Base-by-base conservation (phyloP, 2,888 invertebrate species). In the Leucania comma region DNA sequence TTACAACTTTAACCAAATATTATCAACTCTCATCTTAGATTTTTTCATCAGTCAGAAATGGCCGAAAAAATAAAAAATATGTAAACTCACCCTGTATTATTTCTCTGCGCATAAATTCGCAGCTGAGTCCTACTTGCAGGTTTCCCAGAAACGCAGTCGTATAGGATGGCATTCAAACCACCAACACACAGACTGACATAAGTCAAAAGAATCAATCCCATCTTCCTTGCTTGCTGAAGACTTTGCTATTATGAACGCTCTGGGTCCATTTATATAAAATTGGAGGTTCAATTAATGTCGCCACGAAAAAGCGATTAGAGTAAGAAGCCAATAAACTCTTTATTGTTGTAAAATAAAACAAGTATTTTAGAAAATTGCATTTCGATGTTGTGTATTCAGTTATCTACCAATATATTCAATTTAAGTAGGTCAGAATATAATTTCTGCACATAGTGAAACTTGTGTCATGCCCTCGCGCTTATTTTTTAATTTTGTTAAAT, bases 61-160 rank as follows among this genome's bases (percentile, higher is more conserved):
- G 29, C 29, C 0, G 12, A 35, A 35, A 12, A 22, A 12, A 50
- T 12, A 10, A 12, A 22, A 22, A 10, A 2, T 35, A 9, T 12
- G 22, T 0, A 24, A 1, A 50, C 73, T 70, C 38, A 73, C 72
- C 38, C 59, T 26, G 66, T 53, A 50, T 61, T 71, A 53, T 72
- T 72, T 53, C 61, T 66, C 3, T 62, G 22, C n/a, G n/a, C 56
- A 50, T 72, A 74, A 24, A 72, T 32, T 17, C 38, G 35, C 12
- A 72, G 26, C 42, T 58, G 64, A 1, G 56, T 61, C 0, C 6
- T 46, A 35, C 26, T 72, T 0, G 38, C 72, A 1, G 72, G 72
- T 29, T 22, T 26, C 1, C 74, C 74, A 20, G 65, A 29, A 17
- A 66, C 17, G 20, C 60, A 51, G 53, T 74, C 65, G 17, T 72